phyloP scores from a whole-genome alignment of 2,888 invertebrate species.

The Lobophora halterata region DNA sequence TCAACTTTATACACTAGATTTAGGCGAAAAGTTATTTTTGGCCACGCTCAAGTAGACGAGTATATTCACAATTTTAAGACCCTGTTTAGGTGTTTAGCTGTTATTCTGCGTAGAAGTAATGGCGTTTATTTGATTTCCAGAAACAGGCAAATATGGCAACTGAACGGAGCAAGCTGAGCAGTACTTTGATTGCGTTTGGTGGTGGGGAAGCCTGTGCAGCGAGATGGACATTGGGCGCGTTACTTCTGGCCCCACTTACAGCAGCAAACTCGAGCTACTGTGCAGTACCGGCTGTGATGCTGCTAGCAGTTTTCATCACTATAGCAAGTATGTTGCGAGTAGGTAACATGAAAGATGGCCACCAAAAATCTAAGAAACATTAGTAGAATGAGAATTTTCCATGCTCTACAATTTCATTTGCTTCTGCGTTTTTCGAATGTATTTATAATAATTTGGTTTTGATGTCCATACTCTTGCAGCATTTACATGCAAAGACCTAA shows the following conservation, averaged over 20 bases:
- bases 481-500: conserved; percentile 64
- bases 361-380: too few species aligned
- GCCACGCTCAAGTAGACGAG: background rate
- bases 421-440: too few species aligned
- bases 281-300: conserved; percentile 76
- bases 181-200: conserved; percentile 49
- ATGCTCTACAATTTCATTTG: background rate
- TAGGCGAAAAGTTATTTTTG: conserved; percentile 1
- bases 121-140: too few species aligned
- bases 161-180: conserved; percentile 49
- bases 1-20: background rate
- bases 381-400: too few species aligned
- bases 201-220: conserved; percentile 68
- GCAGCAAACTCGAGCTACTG: conserved; percentile 82
- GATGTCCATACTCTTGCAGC: conserved; percentile 63
- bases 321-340: conserved; percentile 69
- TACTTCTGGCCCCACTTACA: conserved; percentile 80
- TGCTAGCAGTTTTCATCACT: conserved; percentile 72
- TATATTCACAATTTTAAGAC: too few species aligned
- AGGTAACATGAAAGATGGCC: too few species aligned
- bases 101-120: too few species aligned
- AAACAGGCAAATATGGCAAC: conserved; percentile 44
- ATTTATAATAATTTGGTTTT: too few species aligned
- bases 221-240: conserved; percentile 81
- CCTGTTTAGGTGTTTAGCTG: too few species aligned